Percentiles rank a stretch among this genome's conserved stretches.
Evolutionary conservation across 2,888 invertebrate species (phyloP).

Genomic region (Chaitophorus viminalis): DNA sequence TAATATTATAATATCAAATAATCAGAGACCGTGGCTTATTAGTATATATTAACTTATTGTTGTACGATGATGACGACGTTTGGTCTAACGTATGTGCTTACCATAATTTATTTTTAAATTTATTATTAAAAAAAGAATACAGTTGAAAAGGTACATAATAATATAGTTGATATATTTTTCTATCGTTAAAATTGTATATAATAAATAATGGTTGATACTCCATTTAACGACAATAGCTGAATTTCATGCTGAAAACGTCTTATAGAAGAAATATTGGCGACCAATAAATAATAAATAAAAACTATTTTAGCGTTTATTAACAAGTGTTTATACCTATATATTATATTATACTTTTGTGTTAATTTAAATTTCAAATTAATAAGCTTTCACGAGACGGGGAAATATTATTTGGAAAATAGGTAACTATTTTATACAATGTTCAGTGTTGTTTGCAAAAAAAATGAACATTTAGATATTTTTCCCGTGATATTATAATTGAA

Average conservation of each 20-base stretch:
- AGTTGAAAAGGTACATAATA: neutral
- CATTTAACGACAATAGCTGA: neutral
- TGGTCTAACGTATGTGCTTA: too few species aligned
- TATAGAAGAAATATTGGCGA: neutral
- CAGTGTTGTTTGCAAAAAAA: neutral
- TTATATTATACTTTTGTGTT: neutral
- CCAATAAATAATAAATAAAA: neutral
- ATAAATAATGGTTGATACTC: neutral
- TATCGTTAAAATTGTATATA: neutral
- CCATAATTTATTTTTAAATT: too few species aligned
- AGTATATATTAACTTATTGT: too few species aligned
- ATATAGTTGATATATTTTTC: neutral
- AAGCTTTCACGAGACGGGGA: neutral
- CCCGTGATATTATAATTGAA: neutral
- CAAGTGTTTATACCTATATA: neutral
- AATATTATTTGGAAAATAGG: neutral
- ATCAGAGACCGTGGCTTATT: too few species aligned
- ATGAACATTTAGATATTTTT: neutral
- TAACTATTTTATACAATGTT: neutral
- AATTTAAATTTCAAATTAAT: conserved; percentile 5
- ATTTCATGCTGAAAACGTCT: neutral
- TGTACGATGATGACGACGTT: too few species aligned
- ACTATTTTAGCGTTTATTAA: neutral
- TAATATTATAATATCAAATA: too few species aligned
- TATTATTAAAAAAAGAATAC: too few species aligned